These are phyloP conservation scores for Daktulosphaira vitifoliae DNA, from an alignment of 1,140 invertebrate species.

Conservation along the genomic window DNA sequence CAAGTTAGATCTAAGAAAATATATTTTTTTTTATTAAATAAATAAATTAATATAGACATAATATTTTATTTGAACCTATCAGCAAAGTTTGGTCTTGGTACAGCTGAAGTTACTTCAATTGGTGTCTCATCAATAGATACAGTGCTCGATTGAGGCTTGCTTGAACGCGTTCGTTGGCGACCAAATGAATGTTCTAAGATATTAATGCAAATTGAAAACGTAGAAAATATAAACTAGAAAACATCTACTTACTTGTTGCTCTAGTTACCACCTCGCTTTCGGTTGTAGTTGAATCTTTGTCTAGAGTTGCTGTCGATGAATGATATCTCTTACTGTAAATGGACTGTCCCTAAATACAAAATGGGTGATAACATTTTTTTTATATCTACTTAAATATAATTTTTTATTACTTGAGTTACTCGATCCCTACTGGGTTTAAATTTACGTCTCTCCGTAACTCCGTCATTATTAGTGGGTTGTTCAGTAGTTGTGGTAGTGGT, in stretches of 20 bases:
- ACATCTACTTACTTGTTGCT: conserved; percentile 19
- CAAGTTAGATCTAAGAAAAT: conserved; percentile 1
- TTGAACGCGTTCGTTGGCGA: conserved; percentile 8
- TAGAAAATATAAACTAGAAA: background rate
- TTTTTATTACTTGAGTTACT: conserved; percentile 4
- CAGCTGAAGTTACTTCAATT: conserved; percentile 17
- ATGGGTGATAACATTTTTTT: background rate
- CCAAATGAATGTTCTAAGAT: conserved; percentile 17
- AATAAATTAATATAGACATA: too few relatives aligned
- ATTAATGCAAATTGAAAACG: background rate
- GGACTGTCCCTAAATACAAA: conserved; percentile 6
- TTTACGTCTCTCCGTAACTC: conserved; percentile 4
- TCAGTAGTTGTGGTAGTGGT: background rate
- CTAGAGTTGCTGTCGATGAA: conserved; percentile 15
- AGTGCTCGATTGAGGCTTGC: conserved; percentile 12
- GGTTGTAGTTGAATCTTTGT: conserved; percentile 9
- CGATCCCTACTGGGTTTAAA: conserved; percentile 21
- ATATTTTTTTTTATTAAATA: too few relatives aligned
- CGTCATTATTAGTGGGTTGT: background rate
- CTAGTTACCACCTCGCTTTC: conserved; percentile 21
- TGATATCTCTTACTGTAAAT: conserved; percentile 25
- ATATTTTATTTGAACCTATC: background rate
- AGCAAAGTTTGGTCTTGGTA: conserved; percentile 10
- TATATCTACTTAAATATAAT: background rate
- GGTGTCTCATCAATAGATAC: conserved; percentile 1